Base-by-base conservation (phyloP, 2,113 vertebrate genomes). In the Sebastes schlegelii region DNA sequence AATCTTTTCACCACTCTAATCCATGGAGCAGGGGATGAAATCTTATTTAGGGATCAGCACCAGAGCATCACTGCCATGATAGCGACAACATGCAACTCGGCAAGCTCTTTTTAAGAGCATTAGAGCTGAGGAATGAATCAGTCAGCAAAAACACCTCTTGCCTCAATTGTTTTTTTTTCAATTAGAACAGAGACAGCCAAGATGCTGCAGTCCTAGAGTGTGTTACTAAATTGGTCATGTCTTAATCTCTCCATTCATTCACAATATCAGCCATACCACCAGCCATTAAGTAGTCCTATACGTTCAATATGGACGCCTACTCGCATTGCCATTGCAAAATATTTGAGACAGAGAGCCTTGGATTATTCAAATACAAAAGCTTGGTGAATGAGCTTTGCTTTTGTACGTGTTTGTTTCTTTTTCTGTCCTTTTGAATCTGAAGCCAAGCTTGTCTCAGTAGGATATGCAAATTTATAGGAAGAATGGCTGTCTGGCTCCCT, bases 41-140 rank as follows among this genome's bases (percentile, higher is more conserved):
- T 94, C 93, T 94, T 88, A 93, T 95, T 94, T 92, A 79, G 82
- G 91, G 93, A 95, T 96, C 94, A 93, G 92, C 87, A 81, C 80
- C 84, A 81, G 86, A 83, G 87, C 90, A 91, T 93, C 83, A 70
- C 83, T 92, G 90, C 90, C 87, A 85, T 76, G 92, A 94, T 95
- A 92, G 90, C 80, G 91, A 87, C 86, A 86, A 90, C 89, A 90
- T 92, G 90, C 92, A 90, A 93, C 90, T 92, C 89, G 81, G 92
- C 92, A 93, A 90, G 89, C 91, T 92, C 74, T 90, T 92, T 92
- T 92, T 91, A 90, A 92, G 86, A 92, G 91, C 88, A 83, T 93
- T 91, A 90, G 65, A 86, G 54, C 83, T 80, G 12, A 71, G 66
- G 74, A 90, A 89, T 80, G 79, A 92, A 87, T 90, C 91, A 85